Conservation (phyloP, 2,113 vertebrate genomes). For the Cathartes aura region DNA sequence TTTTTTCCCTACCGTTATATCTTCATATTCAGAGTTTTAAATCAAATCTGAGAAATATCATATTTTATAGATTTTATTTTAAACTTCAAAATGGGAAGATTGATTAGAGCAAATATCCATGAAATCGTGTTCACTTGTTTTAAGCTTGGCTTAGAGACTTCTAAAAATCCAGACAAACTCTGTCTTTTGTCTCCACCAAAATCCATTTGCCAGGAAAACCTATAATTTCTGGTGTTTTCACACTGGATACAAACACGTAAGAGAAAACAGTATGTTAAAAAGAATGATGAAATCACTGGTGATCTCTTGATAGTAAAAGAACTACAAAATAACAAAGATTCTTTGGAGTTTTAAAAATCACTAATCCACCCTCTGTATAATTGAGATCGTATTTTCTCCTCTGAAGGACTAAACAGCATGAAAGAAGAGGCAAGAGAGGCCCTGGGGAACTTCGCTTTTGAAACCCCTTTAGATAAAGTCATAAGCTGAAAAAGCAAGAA, state of each 20-base stretch:
- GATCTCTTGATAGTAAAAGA: background rate
- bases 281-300: background rate
- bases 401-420: background rate
- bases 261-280: background rate
- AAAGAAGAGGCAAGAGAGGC: background rate
- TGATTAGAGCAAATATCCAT: background rate
- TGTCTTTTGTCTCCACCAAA: background rate
- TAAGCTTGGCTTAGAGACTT: background rate
- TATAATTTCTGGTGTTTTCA: background rate
- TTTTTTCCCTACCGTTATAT: background rate
- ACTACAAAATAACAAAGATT: background rate
- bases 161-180: background rate
- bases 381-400: background rate
- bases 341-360: background rate
- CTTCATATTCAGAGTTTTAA: background rate
- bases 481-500: background rate
- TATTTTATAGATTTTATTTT: background rate
- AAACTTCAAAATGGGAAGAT: background rate
- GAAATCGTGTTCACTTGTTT: background rate
- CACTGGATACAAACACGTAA: background rate
- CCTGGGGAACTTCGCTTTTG: background rate
- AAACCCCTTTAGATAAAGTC: slow-evolving; percentile 18
- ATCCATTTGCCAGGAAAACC: background rate
- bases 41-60: background rate
- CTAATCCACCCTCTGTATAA: background rate